phyloP scores from a whole-genome alignment of 2,113 vertebrate genomes.

The Ameiurus melas region DNA sequence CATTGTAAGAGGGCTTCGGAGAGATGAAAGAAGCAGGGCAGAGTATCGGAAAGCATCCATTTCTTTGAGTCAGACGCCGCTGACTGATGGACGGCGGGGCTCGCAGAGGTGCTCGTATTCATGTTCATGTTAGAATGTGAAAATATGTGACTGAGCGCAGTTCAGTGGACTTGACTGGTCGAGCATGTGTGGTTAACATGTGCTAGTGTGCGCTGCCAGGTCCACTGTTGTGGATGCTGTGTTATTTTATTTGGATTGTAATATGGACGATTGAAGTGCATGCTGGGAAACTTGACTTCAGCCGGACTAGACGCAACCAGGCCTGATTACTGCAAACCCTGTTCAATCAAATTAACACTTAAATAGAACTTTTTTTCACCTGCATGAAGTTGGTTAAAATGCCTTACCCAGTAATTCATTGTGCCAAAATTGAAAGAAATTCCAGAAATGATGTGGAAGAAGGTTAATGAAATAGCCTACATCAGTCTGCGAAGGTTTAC shows the following conservation, averaged over 20 bases:
- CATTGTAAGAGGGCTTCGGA: conserved; percentile 39
- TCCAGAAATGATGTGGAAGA: no score
- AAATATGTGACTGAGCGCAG: not conserved
- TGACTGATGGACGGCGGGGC: conserved; percentile 32
- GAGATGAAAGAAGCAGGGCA: conserved; percentile 49
- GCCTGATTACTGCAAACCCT: no score
- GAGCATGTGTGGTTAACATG: not conserved
- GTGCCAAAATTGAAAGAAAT: no score
- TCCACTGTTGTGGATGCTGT: not conserved
- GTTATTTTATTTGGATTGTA: not conserved
- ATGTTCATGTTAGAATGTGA: conserved; percentile 11
- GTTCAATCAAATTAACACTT: no score
- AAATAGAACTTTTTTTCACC: no score
- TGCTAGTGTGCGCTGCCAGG: not conserved
- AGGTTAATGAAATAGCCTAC: no score
- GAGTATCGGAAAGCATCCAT: conserved; percentile 46
- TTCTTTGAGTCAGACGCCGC: conserved; percentile 38
- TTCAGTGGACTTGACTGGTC: not conserved
- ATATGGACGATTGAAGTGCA: not conserved
- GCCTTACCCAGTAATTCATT: no score
- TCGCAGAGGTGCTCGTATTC: not conserved
- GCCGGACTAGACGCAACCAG: no score
- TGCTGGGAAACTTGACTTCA: not conserved
- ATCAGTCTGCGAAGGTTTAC: no score
- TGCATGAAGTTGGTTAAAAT: no score